Conservation (phyloP, 2,113 vertebrate genomes). For the Platysteira castanea region DNA sequence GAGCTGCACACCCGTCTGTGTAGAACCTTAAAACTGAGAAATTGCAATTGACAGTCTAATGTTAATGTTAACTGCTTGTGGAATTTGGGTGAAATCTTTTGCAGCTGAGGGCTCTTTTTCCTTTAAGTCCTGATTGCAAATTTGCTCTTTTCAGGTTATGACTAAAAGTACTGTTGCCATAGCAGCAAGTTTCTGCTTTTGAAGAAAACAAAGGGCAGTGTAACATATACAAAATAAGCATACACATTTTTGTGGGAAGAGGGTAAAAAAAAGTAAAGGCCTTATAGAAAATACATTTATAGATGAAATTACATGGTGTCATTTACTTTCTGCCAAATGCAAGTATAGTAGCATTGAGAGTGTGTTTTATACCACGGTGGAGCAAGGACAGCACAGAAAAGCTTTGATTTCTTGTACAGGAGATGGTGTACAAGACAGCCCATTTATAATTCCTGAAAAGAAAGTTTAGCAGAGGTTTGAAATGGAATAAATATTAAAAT, state of each 20-base stretch:
- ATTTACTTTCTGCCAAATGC: background rate
- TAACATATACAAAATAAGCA: background rate
- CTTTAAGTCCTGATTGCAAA: background rate
- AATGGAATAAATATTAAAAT: background rate
- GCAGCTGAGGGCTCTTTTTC: background rate
- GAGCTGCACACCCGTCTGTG: background rate
- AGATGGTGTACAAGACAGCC: background rate
- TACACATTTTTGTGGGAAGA: background rate
- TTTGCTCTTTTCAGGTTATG: background rate
- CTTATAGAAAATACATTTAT: background rate
- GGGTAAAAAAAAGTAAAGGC: background rate
- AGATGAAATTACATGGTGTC: background rate
- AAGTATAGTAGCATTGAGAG: background rate
- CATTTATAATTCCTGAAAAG: background rate
- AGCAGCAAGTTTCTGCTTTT: constrained; percentile 1
- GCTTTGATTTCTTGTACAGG: background rate
- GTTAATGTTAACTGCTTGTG: background rate
- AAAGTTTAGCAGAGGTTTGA: background rate
- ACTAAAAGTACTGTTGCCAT: background rate
- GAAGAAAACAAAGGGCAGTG: background rate
- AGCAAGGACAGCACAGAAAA: background rate
- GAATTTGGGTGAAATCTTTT: background rate
- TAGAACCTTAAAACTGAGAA: background rate
- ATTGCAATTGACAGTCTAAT: background rate
- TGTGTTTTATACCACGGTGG: background rate